These are phyloP conservation scores for Halocynthia aurantium DNA, from an alignment of 23 tunicate species.

Conservation along the genomic window DNA sequence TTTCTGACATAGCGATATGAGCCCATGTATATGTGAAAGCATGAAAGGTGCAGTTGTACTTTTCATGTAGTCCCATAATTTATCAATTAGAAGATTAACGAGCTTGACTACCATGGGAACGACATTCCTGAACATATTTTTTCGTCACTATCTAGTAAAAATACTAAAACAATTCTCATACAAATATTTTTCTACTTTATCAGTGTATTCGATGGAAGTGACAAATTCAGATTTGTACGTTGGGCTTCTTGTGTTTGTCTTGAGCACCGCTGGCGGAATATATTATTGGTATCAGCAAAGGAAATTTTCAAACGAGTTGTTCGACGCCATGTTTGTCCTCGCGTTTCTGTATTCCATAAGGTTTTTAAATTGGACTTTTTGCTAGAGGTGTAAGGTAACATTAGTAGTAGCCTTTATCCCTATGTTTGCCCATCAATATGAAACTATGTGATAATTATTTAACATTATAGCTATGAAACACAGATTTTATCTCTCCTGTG, in stretches of 20 bases:
- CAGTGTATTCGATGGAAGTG: conserved; percentile 30
- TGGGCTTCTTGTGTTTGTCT: conserved; percentile 10
- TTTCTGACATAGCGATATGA: too few relatives aligned
- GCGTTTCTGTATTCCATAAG: conserved; percentile 46
- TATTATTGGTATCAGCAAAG: conserved; percentile 43
- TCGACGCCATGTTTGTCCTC: conserved; percentile 57
- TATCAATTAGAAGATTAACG: too few relatives aligned
- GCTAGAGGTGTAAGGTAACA: not conserved
- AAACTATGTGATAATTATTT: not conserved
- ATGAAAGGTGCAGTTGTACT: too few relatives aligned
- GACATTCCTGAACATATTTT: too few relatives aligned
- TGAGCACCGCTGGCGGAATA: conserved; percentile 30
- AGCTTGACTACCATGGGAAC: too few relatives aligned
- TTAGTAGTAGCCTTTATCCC: too few relatives aligned
- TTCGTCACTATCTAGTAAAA: not conserved
- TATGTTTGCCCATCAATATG: too few relatives aligned
- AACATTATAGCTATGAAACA: not conserved
- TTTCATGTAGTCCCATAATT: too few relatives aligned
- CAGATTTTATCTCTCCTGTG: not conserved
- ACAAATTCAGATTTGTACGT: conserved; percentile 9
- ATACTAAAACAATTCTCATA: too few relatives aligned
- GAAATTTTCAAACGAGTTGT: conserved; percentile 43
- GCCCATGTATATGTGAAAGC: too few relatives aligned
- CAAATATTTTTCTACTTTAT: too few relatives aligned
- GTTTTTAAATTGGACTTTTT: conserved; percentile 17